Evolutionary conservation across 2,888 invertebrate genomes (phyloP).

Genomic region (Apomyelois bistriatella): DNA sequence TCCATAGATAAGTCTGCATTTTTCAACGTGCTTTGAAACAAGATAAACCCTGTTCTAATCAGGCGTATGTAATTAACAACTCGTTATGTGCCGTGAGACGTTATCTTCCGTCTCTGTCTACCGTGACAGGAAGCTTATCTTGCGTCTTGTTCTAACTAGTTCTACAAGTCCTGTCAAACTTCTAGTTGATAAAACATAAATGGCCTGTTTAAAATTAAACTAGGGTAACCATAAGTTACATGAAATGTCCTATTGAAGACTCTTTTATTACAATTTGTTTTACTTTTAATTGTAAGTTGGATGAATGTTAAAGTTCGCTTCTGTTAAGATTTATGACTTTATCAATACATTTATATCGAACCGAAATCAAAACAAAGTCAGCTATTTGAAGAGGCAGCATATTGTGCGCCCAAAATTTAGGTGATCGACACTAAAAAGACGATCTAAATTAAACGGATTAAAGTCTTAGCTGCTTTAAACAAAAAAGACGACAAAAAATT

Average conservation of each 20-base stretch:
- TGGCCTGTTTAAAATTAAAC: constrained; percentile 1
- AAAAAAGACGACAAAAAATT: no score
- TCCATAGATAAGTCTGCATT: constrained; percentile 7
- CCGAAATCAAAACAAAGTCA: no score
- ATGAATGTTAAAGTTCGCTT: no score
- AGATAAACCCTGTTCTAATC: constrained; percentile 17
- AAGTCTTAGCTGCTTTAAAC: no score
- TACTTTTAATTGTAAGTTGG: no score
- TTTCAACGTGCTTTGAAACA: constrained; percentile 15
- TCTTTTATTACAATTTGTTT: no score
- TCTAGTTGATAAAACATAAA: constrained; percentile 4
- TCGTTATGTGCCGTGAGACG: constrained; percentile 18
- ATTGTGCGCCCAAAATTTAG: no score
- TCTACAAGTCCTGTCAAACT: constrained; percentile 10
- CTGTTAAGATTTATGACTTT: no score
- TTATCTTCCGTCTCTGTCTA: constrained; percentile 1
- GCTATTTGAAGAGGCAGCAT: no score
- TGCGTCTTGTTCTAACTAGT: constrained; percentile 2
- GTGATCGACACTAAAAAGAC: no score
- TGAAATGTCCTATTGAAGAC: background rate
- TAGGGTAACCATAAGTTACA: background rate
- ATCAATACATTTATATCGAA: no score
- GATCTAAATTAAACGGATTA: no score
- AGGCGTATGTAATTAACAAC: constrained; percentile 25
- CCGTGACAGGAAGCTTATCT: constrained; percentile 2